Percentiles rank a stretch among this genome's conserved stretches.
phyloP scores from a whole-genome alignment of 1,140 invertebrate species.

The Saccostrea cuccullata region DNA sequence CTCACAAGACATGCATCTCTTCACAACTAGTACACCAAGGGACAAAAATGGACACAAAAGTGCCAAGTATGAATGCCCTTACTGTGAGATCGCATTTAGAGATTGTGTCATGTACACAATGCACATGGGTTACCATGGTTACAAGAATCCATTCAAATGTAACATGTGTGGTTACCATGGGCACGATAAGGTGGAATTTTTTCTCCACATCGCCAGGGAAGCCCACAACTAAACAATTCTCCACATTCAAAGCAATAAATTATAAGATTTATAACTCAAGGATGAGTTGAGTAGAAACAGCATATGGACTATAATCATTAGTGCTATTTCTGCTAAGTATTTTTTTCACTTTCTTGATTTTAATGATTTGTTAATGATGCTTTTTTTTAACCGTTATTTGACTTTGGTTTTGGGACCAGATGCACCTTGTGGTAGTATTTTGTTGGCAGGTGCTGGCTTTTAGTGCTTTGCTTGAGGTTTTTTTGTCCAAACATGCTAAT shows the following conservation, averaged over 20 bases:
- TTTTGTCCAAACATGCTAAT: not conserved
- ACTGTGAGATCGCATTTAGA: conserved; percentile 94
- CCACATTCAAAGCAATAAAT: not conserved
- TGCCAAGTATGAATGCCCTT: conserved; percentile 85
- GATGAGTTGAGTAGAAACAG: not conserved
- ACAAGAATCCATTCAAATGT: conserved; percentile 93
- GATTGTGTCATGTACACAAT: conserved; percentile 94
- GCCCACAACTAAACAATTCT: conserved; percentile 82
- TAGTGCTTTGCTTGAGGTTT: not conserved
- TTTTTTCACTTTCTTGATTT: not conserved
- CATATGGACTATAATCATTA: not conserved
- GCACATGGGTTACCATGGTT: conserved; percentile 97
- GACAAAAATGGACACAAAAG: conserved; percentile 34
- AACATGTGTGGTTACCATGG: conserved; percentile 94
- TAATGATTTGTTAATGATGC: not conserved
- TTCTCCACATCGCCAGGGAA: conserved; percentile 91
- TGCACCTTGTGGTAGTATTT: not conserved
- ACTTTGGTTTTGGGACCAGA: not conserved
- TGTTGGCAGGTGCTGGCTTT: not conserved
- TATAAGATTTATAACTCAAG: not conserved
- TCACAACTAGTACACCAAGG: conserved; percentile 40
- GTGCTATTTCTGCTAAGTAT: not conserved
- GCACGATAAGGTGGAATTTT: conserved; percentile 91
- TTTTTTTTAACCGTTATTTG: not conserved
- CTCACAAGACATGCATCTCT: not conserved